A percentile compares a stretch with the other conserved stretches of the same genome.
Conservation (phyloP, 1,140 invertebrate species). For the Achroia grisella region DNA sequence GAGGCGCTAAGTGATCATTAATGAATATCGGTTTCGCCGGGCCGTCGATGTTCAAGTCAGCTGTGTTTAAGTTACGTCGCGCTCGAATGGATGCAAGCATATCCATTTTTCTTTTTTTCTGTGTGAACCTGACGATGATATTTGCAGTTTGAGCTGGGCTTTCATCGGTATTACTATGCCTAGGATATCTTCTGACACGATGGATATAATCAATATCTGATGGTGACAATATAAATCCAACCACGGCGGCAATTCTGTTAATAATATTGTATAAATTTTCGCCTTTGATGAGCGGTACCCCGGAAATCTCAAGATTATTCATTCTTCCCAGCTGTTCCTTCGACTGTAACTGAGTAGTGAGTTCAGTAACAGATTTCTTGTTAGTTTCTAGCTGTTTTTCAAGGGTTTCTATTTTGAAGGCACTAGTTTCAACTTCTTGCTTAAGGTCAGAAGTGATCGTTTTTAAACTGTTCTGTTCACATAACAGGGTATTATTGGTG, state of each 20-base stretch:
- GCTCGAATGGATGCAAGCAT: conserved; percentile 6
- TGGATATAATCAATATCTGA: conserved; percentile 7
- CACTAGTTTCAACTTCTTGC: background rate
- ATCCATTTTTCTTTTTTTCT: conserved; percentile 6
- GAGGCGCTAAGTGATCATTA: conserved; percentile 9
- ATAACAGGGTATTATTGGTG: no score
- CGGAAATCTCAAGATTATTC: conserved; percentile 7
- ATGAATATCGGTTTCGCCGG: conserved; percentile 5
- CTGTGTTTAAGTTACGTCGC: conserved; percentile 10
- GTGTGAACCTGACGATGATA: conserved; percentile 8
- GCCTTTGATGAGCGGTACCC: conserved; percentile 1
- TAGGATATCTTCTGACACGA: conserved; percentile 1
- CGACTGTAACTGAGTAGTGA: background rate
- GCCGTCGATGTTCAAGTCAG: conserved; percentile 8
- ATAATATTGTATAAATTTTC: conserved; percentile 7
- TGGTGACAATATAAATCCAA: background rate
- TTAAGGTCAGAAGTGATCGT: no score
- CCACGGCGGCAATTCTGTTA: background rate
- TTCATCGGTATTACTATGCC: background rate
- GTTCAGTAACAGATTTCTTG: background rate
- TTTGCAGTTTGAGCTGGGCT: background rate
- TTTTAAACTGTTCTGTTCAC: no score
- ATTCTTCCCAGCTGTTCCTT: conserved; percentile 2
- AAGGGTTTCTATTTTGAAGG: no score
- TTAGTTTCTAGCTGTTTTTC: background rate